Base-by-base conservation (phyloP, 2,113 vertebrate genomes). In the Edolisoma coerulescens region DNA sequence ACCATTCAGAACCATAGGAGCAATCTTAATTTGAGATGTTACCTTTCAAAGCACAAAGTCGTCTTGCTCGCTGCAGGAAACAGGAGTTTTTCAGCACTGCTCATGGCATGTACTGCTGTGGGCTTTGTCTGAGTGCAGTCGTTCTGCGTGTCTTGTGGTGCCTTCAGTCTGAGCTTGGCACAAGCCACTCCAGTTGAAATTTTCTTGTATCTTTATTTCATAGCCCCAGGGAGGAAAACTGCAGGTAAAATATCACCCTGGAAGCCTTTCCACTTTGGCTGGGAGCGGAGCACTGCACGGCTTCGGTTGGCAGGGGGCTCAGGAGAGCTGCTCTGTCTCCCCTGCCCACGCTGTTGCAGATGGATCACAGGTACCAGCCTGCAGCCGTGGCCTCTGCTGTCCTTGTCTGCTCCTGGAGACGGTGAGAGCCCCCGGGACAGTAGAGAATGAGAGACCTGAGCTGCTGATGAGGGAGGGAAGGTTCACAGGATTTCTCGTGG, bases 371-470 rank as follows among this genome's bases (percentile, higher is more conserved):
- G 59, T 11, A 16, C 30, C 35, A 39, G 44, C 71, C 84, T n/a
- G n/a, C 42, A 61, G 41, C 37, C n/a, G 27, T 3, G 10, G 30
- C 9, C 35, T 16, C 53, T 16, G 60, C 54, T 3, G 0, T 52
- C 74, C 42, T 15, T 32, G 7, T 5, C 57, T 1, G 10, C 28
- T 28, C n/a, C 52, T 7, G 28, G n/a, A 26, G 37, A 18, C 9
- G 6, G 11, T 5, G 13, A 0, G 0, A 37, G 27, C 5, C 4
- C 13, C 21, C 0, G 0, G 18, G 27, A 20, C 0, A 9, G 11
- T 1, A n/a, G 27, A 60, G 5, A 50, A 39, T 0, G 2, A 28
- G 17, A 33, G 33, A 26, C 15, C 32, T 3, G 70, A 50, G 65
- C 50, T 69, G 60, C 74, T 30, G 64, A 23, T 16, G 45, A 65